Conservation (phyloP, 2,888 invertebrate genomes). For the Eudemis profundana region DNA sequence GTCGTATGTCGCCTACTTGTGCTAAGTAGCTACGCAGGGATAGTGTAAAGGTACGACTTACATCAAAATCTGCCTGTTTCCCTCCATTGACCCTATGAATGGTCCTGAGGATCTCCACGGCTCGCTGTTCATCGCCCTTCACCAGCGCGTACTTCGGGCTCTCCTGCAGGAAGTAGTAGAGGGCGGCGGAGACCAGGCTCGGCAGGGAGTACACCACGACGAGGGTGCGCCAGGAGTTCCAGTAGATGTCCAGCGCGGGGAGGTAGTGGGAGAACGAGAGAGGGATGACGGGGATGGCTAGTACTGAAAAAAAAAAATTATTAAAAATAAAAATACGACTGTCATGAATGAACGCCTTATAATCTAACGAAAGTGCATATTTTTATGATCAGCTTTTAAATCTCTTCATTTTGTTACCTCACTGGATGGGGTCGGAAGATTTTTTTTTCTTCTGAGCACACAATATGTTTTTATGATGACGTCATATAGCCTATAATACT, state of each 20-base stretch:
- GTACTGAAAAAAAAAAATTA: conserved; percentile 66
- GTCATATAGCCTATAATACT: too few relatives aligned
- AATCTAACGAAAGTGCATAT: too few relatives aligned
- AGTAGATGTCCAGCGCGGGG: conserved; percentile 77
- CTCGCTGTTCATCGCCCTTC: conserved; percentile 83
- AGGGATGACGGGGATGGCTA: conserved; percentile 88
- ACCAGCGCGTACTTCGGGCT: conserved; percentile 90
- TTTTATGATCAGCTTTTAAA: too few relatives aligned
- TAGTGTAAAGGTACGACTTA: conserved; percentile 47
- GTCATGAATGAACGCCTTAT: too few relatives aligned
- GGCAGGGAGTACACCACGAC: conserved; percentile 88
- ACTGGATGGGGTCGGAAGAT: too few relatives aligned
- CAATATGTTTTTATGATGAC: too few relatives aligned
- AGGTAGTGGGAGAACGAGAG: conserved; percentile 74
- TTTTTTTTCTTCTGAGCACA: too few relatives aligned
- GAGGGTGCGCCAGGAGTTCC: conserved; percentile 91
- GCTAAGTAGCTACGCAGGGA: too few relatives aligned
- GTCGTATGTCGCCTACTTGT: too few relatives aligned
- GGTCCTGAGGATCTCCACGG: conserved; percentile 73
- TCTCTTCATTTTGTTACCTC: too few relatives aligned
- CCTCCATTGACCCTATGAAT: conserved; percentile 67
- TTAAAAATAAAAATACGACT: too few relatives aligned
- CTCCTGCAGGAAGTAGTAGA: conserved; percentile 87
- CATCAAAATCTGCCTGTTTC: conserved; percentile 57
- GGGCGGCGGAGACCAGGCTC: conserved; percentile 84